Percentiles rank a stretch among this genome's conserved stretches.
These are phyloP conservation scores for Drosophila suboccidentalis DNA, from an alignment of 2,888 invertebrate genomes.

Conservation along the genomic window DNA sequence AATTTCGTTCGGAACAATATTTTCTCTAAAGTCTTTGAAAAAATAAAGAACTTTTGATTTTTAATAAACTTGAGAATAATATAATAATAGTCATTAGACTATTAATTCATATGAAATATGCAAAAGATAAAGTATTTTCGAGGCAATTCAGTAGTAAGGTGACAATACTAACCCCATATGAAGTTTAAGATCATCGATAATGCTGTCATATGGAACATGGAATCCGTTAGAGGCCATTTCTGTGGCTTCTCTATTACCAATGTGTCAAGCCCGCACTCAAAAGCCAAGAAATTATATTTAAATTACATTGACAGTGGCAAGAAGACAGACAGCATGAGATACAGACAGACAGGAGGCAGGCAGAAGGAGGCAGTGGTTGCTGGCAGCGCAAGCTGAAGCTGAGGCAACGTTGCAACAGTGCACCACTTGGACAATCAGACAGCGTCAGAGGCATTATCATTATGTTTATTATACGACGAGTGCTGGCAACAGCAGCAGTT, in stretches of 20 bases:
- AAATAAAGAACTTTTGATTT: too few species aligned
- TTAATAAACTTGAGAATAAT: too few species aligned
- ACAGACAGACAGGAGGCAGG: background rate
- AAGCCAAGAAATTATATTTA: slow-evolving; percentile 40
- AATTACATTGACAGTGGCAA: slow-evolving; percentile 66
- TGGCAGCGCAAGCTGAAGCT: background rate
- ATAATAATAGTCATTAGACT: too few species aligned
- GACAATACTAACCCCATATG: background rate
- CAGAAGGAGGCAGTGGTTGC: slow-evolving; percentile 17
- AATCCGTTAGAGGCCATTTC: slow-evolving; percentile 30
- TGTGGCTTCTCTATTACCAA: slow-evolving; percentile 62
- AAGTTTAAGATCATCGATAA: slow-evolving; percentile 6
- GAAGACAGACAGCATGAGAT: slow-evolving; percentile 26
- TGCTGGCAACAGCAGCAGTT: slow-evolving; percentile 49
- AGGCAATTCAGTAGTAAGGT: background rate
- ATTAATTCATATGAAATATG: background rate
- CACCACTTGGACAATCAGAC: slow-evolving; percentile 71
- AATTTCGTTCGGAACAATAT: too few species aligned
- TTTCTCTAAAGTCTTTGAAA: too few species aligned
- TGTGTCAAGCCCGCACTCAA: slow-evolving; percentile 48
- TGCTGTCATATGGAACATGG: slow-evolving; percentile 9
- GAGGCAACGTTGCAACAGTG: background rate
- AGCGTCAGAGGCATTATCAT: slow-evolving; percentile 75
- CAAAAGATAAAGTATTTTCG: background rate
- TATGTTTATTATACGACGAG: slow-evolving; percentile 76